Evolutionary conservation across 2,888 invertebrate genomes (phyloP).

Genomic region (Nephrotoma appendiculata): DNA sequence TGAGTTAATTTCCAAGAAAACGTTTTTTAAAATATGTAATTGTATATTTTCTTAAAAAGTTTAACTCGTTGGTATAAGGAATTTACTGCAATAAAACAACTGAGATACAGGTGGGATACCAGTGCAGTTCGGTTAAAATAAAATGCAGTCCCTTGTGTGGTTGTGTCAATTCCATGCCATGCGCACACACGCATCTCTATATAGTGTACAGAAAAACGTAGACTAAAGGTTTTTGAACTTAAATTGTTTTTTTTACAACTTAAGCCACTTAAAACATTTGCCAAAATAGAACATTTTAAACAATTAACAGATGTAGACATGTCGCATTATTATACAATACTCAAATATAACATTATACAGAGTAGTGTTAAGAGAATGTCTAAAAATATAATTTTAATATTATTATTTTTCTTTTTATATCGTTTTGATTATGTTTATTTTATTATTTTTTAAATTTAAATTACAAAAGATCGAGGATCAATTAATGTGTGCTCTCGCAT

Average conservation of each 20-base stretch:
- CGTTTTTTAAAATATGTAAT: not conserved
- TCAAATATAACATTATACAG: not conserved
- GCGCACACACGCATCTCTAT: not conserved
- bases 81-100: not conserved
- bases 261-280: not conserved
- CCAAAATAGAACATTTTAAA: not conserved
- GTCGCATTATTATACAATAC: not conserved
- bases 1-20: not conserved
- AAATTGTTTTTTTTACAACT: not conserved
- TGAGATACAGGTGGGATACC: not conserved
- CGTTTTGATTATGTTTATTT: not conserved
- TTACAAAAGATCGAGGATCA: not conserved
- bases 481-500: not conserved
- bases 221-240: not conserved
- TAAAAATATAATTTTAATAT: not conserved
- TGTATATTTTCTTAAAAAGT: not conserved
- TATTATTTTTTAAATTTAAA: not conserved
- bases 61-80: not conserved
- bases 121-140: not conserved
- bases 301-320: not conserved
- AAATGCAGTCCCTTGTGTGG: not conserved
- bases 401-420: not conserved
- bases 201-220: not conserved
- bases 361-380: not conserved
- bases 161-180: not conserved